phyloP scores from a whole-genome alignment of 1,140 invertebrate species.

The Prorops nasuta region DNA sequence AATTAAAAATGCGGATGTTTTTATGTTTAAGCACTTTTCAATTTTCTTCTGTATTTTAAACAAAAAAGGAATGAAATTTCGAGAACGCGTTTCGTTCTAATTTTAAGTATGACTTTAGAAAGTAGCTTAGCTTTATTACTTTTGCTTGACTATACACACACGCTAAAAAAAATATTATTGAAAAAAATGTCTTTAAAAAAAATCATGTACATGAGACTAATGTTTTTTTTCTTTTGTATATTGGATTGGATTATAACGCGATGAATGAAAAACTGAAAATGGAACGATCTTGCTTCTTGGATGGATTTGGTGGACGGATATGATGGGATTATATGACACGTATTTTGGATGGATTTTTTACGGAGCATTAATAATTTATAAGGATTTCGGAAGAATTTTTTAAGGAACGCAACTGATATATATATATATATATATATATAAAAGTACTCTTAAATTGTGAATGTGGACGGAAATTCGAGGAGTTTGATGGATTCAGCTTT shows the following conservation, averaged over 20 bases:
- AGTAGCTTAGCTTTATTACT: no score
- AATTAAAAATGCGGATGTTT: background rate
- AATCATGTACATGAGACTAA: constrained; percentile 49
- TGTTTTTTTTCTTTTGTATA: constrained; percentile 60
- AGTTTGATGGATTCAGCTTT: no score
- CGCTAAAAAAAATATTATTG: no score
- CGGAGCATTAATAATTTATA: constrained; percentile 40
- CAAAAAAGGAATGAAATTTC: background rate
- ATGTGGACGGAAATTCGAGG: no score
- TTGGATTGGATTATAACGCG: constrained; percentile 59
- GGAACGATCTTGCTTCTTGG: constrained; percentile 56
- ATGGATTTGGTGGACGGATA: constrained; percentile 53
- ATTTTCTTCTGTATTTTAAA: constrained; percentile 11
- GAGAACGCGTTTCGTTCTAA: no score
- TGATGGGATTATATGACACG: constrained; percentile 42
- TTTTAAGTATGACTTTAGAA: no score
- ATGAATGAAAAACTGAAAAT: constrained; percentile 59
- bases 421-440: no score
- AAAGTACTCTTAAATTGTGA: no score
- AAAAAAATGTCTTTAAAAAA: no score
- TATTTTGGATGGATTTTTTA: constrained; percentile 53
- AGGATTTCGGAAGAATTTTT: no score
- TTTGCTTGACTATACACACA: no score
- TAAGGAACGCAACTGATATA: constrained; percentile 12
- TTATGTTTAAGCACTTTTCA: background rate